These are phyloP conservation scores for Oscheius sp. DNA, from an alignment of 2,888 invertebrate species.

Conservation along the genomic window DNA sequence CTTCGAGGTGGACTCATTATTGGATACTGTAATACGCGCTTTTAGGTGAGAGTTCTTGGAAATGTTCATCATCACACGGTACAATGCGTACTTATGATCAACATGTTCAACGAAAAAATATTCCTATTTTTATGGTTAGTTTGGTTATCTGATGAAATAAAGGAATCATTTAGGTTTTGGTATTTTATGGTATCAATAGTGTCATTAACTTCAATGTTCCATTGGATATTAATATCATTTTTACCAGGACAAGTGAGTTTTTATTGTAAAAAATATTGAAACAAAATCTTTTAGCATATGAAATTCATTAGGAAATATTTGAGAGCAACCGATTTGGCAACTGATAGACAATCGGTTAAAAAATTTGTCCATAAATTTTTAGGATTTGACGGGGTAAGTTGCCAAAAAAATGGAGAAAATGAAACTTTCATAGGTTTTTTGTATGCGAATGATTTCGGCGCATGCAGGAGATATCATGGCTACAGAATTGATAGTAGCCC, in stretches of 20 bases:
- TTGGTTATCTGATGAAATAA: not conserved
- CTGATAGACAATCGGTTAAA: conserved; percentile 70
- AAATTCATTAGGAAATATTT: conserved; percentile 70
- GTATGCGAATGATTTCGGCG: conserved; percentile 70
- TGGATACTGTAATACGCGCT: conserved; percentile 10
- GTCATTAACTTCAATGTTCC: conserved; percentile 68
- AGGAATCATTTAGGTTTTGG: conserved; percentile 62
- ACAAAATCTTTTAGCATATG: conserved; percentile 65
- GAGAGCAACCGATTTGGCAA: conserved; percentile 70
- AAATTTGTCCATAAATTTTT: conserved; percentile 71
- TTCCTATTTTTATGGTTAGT: conserved; percentile 68
- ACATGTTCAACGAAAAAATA: conserved; percentile 68
- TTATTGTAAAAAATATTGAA: not conserved
- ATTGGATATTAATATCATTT: conserved; percentile 70
- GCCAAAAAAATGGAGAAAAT: not conserved
- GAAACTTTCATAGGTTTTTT: conserved; percentile 66
- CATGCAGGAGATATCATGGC: conserved; percentile 71
- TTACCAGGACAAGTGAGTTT: conserved; percentile 67
- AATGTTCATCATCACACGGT: conserved; percentile 71
- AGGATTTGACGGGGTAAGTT: conserved; percentile 65
- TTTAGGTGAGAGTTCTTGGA: conserved; percentile 71
- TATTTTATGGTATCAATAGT: conserved; percentile 70
- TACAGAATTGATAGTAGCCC: conserved; percentile 69
- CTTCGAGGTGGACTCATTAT: conserved; percentile 68
- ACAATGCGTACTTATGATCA: conserved; percentile 71